Base-by-base conservation (phyloP, 2,888 invertebrate species). In the Suillia variegata region DNA sequence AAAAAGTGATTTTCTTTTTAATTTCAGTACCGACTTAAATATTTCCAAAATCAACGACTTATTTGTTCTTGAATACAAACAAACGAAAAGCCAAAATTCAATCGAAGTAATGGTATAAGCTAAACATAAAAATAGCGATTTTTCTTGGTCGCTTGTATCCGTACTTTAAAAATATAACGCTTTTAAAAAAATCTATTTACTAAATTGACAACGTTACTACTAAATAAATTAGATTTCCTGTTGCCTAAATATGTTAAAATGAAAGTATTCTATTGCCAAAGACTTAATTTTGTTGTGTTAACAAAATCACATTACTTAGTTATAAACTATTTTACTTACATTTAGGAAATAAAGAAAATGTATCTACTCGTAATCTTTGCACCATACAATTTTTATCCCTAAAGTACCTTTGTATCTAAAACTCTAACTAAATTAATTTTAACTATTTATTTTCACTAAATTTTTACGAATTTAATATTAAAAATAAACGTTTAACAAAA, bases 61-160 rank as follows among this genome's bases (percentile, higher is more conserved):
- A n/a, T n/a, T n/a, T n/a, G n/a, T n/a, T n/a, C n/a, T n/a, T n/a
- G n/a, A n/a, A n/a, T n/a, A n/a, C n/a, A 54, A 12, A 31, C 26
- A 33, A 51, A 47, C 34, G n/a, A 58, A 62, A 48, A 68, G 63
- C 67, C 60, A 68, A 69, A 67, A 13, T 21, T 69, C 20, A 38
- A 20, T 8, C 20, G 20, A 62, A 67, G 21, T 74, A n/a, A 38
- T 13, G 6, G 4, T 38, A 13, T 38, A 38, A n/a, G n/a, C 38
- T 10, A 38, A n/a, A n/a, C n/a, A n/a, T n/a, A n/a, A n/a, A n/a
- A n/a, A n/a, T n/a, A n/a, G n/a, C n/a, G n/a, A n/a, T n/a, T n/a
- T n/a, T n/a, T n/a, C n/a, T n/a, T n/a, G n/a, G n/a, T n/a, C n/a
- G n/a, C n/a, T n/a, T n/a, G n/a, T n/a, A n/a, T n/a, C n/a, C n/a